Conservation (phyloP, 2,888 invertebrate genomes). For the Ormyrus nitidulus region DNA sequence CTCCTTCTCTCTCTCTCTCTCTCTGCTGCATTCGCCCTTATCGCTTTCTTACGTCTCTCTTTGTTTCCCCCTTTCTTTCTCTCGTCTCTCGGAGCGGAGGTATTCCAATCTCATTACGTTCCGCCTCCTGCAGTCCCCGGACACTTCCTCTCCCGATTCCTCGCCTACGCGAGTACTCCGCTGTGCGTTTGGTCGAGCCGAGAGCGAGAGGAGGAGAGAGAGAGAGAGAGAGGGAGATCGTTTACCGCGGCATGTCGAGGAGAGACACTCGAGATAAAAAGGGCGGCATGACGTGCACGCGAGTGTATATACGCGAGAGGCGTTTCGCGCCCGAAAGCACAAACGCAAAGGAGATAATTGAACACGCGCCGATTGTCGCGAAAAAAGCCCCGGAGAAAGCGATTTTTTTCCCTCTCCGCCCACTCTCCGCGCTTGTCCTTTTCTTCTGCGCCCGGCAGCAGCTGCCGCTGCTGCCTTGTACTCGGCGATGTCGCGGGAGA, state of each 20-base stretch:
- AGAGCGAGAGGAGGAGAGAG: slow-evolving; percentile 8
- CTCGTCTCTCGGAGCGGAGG: slow-evolving; percentile 51
- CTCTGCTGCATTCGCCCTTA: slow-evolving; percentile 52
- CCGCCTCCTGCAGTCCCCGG: slow-evolving; percentile 50
- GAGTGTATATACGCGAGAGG: slow-evolving; percentile 1
- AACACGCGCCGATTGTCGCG: slow-evolving; percentile 46
- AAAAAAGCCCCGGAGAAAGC: neutral
- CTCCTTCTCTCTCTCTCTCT: slow-evolving; percentile 45
- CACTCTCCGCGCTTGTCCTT: too few relatives aligned
- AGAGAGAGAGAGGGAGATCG: slow-evolving; percentile 28
- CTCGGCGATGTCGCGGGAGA: neutral
- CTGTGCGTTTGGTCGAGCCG: neutral
- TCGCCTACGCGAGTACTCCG: slow-evolving; percentile 11
- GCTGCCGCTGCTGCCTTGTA: too few relatives aligned
- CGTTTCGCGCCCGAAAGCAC: slow-evolving; percentile 44
- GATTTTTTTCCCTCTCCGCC: slow-evolving; percentile 10
- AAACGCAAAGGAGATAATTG: slow-evolving; percentile 56
- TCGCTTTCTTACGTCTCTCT: slow-evolving; percentile 51
- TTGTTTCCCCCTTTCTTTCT: slow-evolving; percentile 36
- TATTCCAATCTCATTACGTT: slow-evolving; percentile 69
- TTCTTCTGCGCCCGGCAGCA: too few relatives aligned
- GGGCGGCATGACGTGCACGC: neutral
- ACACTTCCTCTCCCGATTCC: slow-evolving; percentile 39
- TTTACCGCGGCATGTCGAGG: slow-evolving; percentile 40
- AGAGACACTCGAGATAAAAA: slow-evolving; percentile 53